phyloP scores from a whole-genome alignment of 2,888 invertebrate genomes.

The Limulus polyphemus region DNA sequence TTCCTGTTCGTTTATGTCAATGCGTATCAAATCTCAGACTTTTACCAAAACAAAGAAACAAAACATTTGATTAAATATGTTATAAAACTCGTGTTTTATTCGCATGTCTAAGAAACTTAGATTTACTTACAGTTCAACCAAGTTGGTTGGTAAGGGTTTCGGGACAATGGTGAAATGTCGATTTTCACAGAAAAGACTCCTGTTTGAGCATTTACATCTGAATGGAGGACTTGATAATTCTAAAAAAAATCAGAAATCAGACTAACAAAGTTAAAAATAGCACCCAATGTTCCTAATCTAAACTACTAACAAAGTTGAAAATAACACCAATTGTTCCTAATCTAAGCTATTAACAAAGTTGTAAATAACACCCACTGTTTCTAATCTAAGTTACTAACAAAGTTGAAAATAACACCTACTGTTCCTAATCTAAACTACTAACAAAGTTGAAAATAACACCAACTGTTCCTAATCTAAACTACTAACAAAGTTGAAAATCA shows the following conservation, averaged over 20 bases:
- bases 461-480: no score
- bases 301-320: background rate
- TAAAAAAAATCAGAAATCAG: background rate
- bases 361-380: no score
- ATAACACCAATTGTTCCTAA: background rate
- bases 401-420: constrained; percentile 2
- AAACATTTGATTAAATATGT: background rate
- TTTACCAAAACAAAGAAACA: no score
- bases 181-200: constrained; percentile 19
- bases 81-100: background rate
- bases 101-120: background rate
- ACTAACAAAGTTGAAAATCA: no score
- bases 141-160: constrained; percentile 11
- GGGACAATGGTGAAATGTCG: constrained; percentile 12
- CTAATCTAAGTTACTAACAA: no score
- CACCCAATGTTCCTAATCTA: background rate
- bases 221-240: constrained; percentile 12
- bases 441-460: no score
- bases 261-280: background rate
- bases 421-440: no score
- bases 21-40: no score
- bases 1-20: no score
- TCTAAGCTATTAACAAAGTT: no score
- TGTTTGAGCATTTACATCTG: constrained; percentile 19
- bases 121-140: constrained; percentile 20